Percentiles rank a stretch among this genome's conserved stretches.
Evolutionary conservation across 2,797 vertebrate species (phyloP).

Genomic region (Lagodon rhomboides): DNA sequence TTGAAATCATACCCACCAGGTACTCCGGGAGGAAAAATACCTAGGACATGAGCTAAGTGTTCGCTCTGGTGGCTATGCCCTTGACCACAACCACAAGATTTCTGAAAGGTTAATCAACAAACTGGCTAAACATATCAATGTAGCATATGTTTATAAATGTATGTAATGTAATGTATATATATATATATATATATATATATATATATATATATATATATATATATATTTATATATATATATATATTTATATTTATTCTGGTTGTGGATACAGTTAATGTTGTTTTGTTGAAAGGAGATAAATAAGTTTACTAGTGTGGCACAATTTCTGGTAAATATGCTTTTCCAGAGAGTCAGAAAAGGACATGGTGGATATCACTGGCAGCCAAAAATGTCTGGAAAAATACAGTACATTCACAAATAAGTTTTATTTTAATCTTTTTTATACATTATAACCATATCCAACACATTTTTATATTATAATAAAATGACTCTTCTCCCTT

Average conservation of each 20-base stretch:
- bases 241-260: no score
- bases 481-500: conserved; percentile 85
- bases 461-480: conserved; percentile 86
- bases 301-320: not conserved
- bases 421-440: conserved; percentile 86
- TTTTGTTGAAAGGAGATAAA: not conserved
- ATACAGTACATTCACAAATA: conserved; percentile 85
- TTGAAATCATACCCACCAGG: not conserved
- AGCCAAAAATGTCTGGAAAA: not conserved
- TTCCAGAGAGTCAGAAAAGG: not conserved
- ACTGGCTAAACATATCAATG: not conserved
- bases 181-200: no score
- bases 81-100: not conserved
- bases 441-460: conserved; percentile 87
- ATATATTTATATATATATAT: no score
- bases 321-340: not conserved
- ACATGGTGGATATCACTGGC: not conserved
- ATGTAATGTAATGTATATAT: no score
- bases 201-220: no score
- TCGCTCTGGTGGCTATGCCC: not conserved
- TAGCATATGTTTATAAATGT: not conserved
- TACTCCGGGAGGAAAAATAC: not conserved
- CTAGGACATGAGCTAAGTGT: not conserved
- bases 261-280: not conserved
- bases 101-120: no score